phyloP scores from a whole-genome alignment of 2,113 vertebrate genomes.

The Axis porcinus region DNA sequence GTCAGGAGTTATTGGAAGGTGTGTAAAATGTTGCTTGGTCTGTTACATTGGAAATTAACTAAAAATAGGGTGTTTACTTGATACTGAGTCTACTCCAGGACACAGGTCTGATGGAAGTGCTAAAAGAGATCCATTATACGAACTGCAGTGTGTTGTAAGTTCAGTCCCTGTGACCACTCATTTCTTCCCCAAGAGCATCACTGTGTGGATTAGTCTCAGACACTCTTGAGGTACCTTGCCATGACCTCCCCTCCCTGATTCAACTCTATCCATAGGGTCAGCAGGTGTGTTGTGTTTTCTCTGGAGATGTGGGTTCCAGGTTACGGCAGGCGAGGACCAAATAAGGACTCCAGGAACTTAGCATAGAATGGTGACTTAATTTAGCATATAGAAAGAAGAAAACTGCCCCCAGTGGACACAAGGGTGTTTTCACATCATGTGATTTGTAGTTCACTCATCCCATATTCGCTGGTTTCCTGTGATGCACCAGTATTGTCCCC shows the following conservation, averaged over 20 bases:
- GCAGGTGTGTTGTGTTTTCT: not conserved
- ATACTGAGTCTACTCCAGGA: not conserved
- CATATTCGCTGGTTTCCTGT: accelerated
- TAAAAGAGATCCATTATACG: conserved; percentile 36
- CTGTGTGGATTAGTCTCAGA: not conserved
- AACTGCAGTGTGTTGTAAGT: not conserved
- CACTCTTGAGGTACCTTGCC: too few relatives aligned
- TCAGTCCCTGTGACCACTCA: not conserved
- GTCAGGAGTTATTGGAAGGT: conserved; percentile 26
- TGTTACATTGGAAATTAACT: conserved; percentile 63
- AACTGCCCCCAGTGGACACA: not conserved
- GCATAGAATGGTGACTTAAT: not conserved
- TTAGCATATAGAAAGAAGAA: not conserved
- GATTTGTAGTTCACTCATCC: not conserved
- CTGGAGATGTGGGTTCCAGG: not conserved
- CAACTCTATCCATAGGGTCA: not conserved
- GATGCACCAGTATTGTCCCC: not conserved
- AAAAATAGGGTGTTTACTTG: conserved; percentile 70
- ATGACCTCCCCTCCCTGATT: not conserved
- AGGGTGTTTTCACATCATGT: not conserved
- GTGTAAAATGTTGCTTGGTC: conserved; percentile 9
- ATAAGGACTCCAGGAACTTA: not conserved
- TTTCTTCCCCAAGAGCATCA: not conserved
- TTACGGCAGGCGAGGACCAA: not conserved
- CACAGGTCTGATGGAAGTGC: conserved; percentile 2